Evolutionary conservation across 2,797 vertebrate genomes (phyloP).

Genomic region (Pseudomugil gertrudae): DNA sequence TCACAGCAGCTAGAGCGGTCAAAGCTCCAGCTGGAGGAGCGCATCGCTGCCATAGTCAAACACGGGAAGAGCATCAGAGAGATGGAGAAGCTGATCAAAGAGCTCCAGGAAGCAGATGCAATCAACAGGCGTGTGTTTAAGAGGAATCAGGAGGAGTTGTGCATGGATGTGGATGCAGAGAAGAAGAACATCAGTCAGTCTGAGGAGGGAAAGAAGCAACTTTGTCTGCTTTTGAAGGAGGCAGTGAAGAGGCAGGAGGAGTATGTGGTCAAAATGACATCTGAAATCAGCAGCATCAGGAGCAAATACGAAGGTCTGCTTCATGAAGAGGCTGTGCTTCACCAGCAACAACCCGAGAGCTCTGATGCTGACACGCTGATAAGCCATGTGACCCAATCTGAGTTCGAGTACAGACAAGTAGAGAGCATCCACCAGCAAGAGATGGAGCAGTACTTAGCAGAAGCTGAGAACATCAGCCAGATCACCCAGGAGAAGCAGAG

Average conservation of each 20-base stretch:
- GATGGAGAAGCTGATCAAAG: conserved; percentile 67
- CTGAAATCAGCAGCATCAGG: conserved; percentile 27
- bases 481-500: conserved; percentile 53
- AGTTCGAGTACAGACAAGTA: conserved; percentile 32
- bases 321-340: conserved; percentile 56
- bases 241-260: conserved; percentile 51
- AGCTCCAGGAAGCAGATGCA: conserved; percentile 44
- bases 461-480: conserved; percentile 29
- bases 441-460: conserved; percentile 27
- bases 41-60: conserved; percentile 50
- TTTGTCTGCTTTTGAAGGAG: conserved; percentile 42
- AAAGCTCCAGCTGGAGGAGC: conserved; percentile 60
- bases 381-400: conserved; percentile 17
- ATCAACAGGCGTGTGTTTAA: conserved; percentile 51
- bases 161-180: conserved; percentile 31
- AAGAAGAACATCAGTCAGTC: conserved; percentile 34
- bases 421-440: conserved; percentile 30
- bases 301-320: conserved; percentile 56
- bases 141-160: conserved; percentile 53
- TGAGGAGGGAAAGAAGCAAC: conserved; percentile 48
- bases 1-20: conserved; percentile 58
- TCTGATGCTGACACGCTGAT: conserved; percentile 32
- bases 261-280: conserved; percentile 43
- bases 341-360: conserved; percentile 34
- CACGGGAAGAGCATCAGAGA: conserved; percentile 54